Evolutionary conservation across 2,113 vertebrate species (phyloP), one percentile per base, ranked within the genome.

Genomic region (Mobula hypostoma): DNA sequence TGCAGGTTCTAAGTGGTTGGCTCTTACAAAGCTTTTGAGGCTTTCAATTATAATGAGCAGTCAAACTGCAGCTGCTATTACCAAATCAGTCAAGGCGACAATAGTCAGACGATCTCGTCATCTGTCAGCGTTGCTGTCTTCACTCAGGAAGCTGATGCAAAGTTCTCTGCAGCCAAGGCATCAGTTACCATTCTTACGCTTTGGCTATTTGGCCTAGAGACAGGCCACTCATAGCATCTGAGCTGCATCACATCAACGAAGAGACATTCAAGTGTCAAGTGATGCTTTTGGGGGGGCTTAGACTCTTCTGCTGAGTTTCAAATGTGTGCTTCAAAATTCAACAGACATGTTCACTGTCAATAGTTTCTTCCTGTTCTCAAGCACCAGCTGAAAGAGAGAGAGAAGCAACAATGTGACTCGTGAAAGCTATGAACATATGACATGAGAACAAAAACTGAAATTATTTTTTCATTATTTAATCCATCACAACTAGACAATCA

Each of bases 171-270:
- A 76, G 70, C 21, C 70, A 93, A 72, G 70, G 70, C 24, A 40
- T 76, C 40, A 17, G 36, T 74, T 14, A 29, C 70, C 91, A 93
- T 93, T 74, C 91, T 74, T 70, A 74, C 36, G 74, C 12, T 29
- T 21, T 74, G 91, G 91, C 8, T 32, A 93, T 76, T 12, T 76
- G 91, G 70, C 91, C 91, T 74, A 76, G 70, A 76, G 7, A 27
- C 24, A 93, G 91, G 91, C 91, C 70, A 74, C 36, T 74, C 70
- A 27, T n/a, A 93, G 91, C 68, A 74, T 76, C 36, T 21, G n/a
- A 93, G 48, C 40, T 24, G 91, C 91, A 93, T 93, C 70, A 93
- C 91, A 93, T 93, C 91, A 36, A 56, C 21, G 74, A 93, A 29
- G 70, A 93, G 91, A 76, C 19, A 56, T 74, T 93, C 70, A 74